A percentile compares a stretch with the other conserved stretches of the same genome.
These are phyloP conservation scores for Polypedilum pembai DNA, from an alignment of 1,140 invertebrate genomes.

Conservation along the genomic window DNA sequence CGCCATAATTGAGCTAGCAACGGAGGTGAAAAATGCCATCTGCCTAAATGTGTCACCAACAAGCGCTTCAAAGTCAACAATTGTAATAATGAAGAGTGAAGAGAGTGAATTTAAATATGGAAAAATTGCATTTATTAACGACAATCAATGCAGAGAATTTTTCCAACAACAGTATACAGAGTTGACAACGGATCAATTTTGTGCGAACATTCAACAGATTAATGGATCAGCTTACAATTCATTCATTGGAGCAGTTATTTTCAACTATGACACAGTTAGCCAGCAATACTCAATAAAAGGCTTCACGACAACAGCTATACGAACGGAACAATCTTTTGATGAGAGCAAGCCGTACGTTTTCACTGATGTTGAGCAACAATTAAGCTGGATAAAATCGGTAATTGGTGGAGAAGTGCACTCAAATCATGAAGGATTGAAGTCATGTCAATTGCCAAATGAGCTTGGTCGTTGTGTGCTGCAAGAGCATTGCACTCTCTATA, in stretches of 20 bases:
- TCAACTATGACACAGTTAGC: not conserved
- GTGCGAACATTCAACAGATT: not conserved
- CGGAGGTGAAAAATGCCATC: not conserved
- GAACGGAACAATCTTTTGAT: not conserved
- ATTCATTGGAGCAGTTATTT: not conserved
- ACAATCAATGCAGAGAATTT: not conserved
- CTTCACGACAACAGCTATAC: not conserved
- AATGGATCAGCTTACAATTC: not conserved
- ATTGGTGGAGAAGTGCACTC: not conserved
- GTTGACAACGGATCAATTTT: not conserved
- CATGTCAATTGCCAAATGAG: not conserved
- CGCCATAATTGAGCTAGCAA: slow-evolving; percentile 5
- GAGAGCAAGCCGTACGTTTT: slow-evolving; percentile 9
- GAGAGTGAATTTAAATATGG: not conserved
- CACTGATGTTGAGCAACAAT: not conserved
- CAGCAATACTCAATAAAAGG: not conserved
- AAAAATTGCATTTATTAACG: not conserved
- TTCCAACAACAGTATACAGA: slow-evolving; percentile 4
- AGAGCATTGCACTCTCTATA: not conserved
- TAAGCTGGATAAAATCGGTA: not conserved
- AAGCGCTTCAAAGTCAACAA: not conserved
- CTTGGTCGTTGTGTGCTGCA: not conserved
- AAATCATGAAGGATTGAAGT: not conserved
- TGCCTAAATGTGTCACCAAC: not conserved
- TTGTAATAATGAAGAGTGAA: not conserved